Evolutionary conservation across 2,888 invertebrate genomes (phyloP).

Genomic region (Tachystola acroxantha): DNA sequence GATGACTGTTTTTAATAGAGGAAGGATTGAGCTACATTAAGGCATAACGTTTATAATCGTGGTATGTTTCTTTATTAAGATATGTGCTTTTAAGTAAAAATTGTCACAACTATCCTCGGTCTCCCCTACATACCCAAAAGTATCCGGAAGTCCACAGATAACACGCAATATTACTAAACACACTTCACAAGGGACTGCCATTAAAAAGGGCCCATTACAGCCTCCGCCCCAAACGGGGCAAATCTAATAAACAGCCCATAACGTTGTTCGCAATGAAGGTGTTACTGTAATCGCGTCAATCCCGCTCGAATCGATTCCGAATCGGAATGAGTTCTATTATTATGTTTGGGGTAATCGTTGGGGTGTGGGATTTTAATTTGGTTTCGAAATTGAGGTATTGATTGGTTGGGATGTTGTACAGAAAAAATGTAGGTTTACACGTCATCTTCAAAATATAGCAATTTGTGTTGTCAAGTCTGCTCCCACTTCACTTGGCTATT

Average conservation of each 20-base stretch:
- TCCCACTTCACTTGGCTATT: too few species aligned
- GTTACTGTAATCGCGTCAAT: slow-evolving; percentile 53
- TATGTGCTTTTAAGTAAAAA: too few species aligned
- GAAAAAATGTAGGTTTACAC: too few species aligned
- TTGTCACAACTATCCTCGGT: too few species aligned
- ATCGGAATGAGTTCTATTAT: slow-evolving; percentile 33
- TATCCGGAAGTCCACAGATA: not conserved
- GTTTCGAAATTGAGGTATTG: not conserved
- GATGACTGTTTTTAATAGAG: too few species aligned
- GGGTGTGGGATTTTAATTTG: not conserved
- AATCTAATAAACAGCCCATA: slow-evolving; percentile 62
- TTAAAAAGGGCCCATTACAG: slow-evolving; percentile 34
- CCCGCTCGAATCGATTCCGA: slow-evolving; percentile 45
- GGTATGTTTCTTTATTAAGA: too few species aligned
- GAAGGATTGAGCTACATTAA: too few species aligned
- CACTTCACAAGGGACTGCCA: slow-evolving; percentile 19
- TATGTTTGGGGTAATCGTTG: slow-evolving; percentile 6
- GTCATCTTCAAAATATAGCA: too few species aligned
- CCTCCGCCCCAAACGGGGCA: slow-evolving; percentile 33
- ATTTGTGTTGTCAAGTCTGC: too few species aligned
- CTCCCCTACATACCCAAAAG: too few species aligned
- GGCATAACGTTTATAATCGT: too few species aligned
- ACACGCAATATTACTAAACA: slow-evolving; percentile 1
- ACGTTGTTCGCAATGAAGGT: slow-evolving; percentile 46
- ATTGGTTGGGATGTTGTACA: too few species aligned